Base-by-base conservation (phyloP, 1,140 invertebrate species). In the Pseudomyrmex pallidus region DNA sequence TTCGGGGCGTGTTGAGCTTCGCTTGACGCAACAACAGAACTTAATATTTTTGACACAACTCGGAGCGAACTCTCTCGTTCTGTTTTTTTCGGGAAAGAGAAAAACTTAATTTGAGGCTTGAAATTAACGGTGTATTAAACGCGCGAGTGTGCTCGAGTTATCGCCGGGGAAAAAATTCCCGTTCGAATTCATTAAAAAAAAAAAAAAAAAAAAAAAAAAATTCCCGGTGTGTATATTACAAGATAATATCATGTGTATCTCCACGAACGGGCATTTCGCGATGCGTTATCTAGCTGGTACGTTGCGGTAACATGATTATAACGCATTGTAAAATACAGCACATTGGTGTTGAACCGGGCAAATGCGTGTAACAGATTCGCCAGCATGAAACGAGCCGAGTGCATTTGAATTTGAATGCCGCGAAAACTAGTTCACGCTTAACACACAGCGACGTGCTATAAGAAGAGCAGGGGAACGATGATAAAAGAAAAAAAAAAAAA, bases 241-340 rank as follows among this genome's bases (percentile, higher is more conserved):
- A 80, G 66, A 80, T 80, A 61, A 72, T 72, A 61, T 80, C 50
- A 61, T 61, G 35, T 35, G 35, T 35, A 13, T 10, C 70, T 72
- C 44, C 10, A 20, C 54, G 54, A 22, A 80, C 46, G 66, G 66
- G 56, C 44, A 17, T 80, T 72, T 61, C 54, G 20, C 54, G 66
- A 35, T 72, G 76, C 46, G 76, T 78, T 72, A 72, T 50, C 54
- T 70, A 35, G 76, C 66, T 70, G 52, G 54, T 67, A 80, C 54
- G 25, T 80, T 80, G 66, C 46, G 76, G 66, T 72, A 72, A 80
- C 44, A 59, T 72, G 66, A 80, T 72, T 80, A 72, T 80, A 80
- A 80, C 76, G 72, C 66, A 70, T 80, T 72, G 76, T 80, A 80
- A 80, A 80, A 80, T 78, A 78, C 64, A 15, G 66, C 44, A 72